phyloP scores from a whole-genome alignment of 2,797 vertebrate species.

The Gila robusta region DNA sequence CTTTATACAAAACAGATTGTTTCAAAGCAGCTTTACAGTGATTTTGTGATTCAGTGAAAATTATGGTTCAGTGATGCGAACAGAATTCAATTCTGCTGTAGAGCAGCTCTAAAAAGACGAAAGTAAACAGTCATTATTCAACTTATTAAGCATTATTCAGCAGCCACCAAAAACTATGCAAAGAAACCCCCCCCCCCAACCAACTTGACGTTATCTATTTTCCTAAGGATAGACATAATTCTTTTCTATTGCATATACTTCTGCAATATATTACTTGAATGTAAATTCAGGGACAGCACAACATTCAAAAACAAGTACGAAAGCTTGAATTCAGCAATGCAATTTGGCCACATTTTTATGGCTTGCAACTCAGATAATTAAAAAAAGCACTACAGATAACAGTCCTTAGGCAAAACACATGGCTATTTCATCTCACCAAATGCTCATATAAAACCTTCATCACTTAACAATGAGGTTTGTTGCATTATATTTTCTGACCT shows the following conservation, averaged over 20 bases:
- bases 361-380: slow-evolving; percentile 16
- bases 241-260: not conserved
- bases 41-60: not conserved
- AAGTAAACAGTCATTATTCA: not conserved
- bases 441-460: not conserved
- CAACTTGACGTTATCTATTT: not conserved
- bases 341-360: not conserved
- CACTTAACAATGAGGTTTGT: not conserved
- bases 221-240: not conserved
- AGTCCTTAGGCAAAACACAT: slow-evolving; percentile 26
- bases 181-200: not conserved
- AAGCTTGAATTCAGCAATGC: not conserved
- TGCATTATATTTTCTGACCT: not conserved
- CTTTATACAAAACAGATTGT: not conserved
- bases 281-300: not conserved
- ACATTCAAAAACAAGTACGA: not conserved
- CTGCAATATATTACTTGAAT: not conserved
- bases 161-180: not conserved
- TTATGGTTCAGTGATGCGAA: not conserved
- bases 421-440: slow-evolving; percentile 6
- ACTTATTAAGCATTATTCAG: not conserved
- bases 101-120: not conserved
- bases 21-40: not conserved
- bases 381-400: slow-evolving; percentile 7
- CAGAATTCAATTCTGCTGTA: not conserved